Evolutionary conservation across 2,113 vertebrate species (phyloP).

Genomic region (Platysternon megacephalum): DNA sequence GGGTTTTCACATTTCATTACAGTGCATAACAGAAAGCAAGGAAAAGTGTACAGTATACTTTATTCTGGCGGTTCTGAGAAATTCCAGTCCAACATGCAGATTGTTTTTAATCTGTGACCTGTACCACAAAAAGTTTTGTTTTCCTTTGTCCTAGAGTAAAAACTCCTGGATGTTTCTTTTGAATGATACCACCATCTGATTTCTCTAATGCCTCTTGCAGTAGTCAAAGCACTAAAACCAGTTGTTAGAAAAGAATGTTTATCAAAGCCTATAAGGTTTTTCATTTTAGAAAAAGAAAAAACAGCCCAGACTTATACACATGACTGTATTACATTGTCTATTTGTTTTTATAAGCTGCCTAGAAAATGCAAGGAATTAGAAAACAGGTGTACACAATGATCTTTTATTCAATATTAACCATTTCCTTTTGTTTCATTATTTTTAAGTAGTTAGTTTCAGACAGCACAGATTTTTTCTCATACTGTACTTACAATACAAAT

Average conservation of each 20-base stretch:
- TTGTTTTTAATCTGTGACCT: constrained; percentile 61
- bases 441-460: constrained; percentile 53
- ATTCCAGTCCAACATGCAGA: constrained; percentile 83
- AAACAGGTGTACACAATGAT: constrained; percentile 72
- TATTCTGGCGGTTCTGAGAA: constrained; percentile 77
- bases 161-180: constrained; percentile 71
- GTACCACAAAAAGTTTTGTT: constrained; percentile 61
- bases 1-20: constrained; percentile 79
- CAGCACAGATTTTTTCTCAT: neutral
- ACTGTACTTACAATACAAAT: constrained; percentile 18
- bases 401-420: constrained; percentile 53
- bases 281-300: constrained; percentile 71
- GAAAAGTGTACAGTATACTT: constrained; percentile 75
- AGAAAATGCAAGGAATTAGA: constrained; percentile 78
- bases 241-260: constrained; percentile 72
- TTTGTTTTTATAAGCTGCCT: constrained; percentile 71
- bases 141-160: constrained; percentile 67
- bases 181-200: constrained; percentile 60
- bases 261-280: constrained; percentile 48
- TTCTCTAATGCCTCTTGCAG: constrained; percentile 59
- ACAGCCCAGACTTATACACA: constrained; percentile 67
- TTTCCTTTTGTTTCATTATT: constrained; percentile 35
- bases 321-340: constrained; percentile 58
- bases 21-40: constrained; percentile 82
- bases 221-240: constrained; percentile 78